phyloP scores from a whole-genome alignment of 2,888 invertebrate species.

The Thereva nobilitata region DNA sequence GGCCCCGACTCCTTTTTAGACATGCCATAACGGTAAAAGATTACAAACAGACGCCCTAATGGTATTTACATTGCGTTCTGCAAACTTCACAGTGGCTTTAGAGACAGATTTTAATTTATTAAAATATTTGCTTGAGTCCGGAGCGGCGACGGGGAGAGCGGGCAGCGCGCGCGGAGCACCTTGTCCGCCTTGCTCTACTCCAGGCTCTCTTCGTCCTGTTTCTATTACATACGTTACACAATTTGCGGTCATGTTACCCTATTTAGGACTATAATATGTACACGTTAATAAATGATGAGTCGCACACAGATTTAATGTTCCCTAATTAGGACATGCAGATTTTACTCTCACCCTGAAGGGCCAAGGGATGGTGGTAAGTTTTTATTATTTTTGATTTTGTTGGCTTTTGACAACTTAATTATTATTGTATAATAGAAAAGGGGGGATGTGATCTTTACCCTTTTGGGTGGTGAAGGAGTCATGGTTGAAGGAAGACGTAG shows the following conservation, averaged over 20 bases:
- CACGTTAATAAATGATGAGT: slow-evolving; percentile 45
- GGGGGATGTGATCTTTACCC: too few species aligned
- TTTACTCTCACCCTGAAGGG: too few species aligned
- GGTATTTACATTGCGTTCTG: slow-evolving; percentile 44
- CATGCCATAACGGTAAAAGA: slow-evolving; percentile 20
- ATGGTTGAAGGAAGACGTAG: too few species aligned
- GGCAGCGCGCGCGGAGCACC: slow-evolving; percentile 26
- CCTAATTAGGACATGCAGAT: slow-evolving; percentile 43
- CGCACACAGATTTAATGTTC: slow-evolving; percentile 44
- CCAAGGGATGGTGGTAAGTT: too few species aligned
- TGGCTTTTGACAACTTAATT: too few species aligned
- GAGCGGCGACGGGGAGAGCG: neutral
- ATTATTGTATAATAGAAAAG: too few species aligned
- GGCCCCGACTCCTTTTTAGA: slow-evolving; percentile 35
- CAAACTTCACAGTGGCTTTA: slow-evolving; percentile 37
- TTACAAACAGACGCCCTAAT: slow-evolving; percentile 42
- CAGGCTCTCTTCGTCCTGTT: neutral
- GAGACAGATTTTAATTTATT: slow-evolving; percentile 48
- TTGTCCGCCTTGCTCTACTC: neutral
- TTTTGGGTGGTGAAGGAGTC: too few species aligned
- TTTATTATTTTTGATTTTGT: too few species aligned
- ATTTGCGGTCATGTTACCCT: slow-evolving; percentile 44
- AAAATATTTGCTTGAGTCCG: slow-evolving; percentile 44
- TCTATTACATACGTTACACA: slow-evolving; percentile 40
- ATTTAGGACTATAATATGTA: slow-evolving; percentile 44